Percentiles rank a stretch among this genome's conserved stretches.
These are phyloP conservation scores for Halcyon malimbica DNA, from an alignment of 2,113 vertebrate genomes.

Conservation along the genomic window DNA sequence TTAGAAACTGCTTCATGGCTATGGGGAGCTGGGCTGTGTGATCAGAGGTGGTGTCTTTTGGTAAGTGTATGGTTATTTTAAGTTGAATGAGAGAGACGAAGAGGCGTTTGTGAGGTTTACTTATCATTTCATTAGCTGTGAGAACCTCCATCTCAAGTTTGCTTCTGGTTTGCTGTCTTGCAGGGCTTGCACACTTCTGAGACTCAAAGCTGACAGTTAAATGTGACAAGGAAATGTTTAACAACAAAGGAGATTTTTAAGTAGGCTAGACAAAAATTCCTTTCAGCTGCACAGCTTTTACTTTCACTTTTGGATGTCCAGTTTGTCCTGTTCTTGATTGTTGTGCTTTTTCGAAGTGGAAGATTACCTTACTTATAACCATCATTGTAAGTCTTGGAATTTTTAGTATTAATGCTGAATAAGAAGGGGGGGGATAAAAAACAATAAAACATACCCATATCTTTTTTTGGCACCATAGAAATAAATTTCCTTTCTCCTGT, in stretches of 20 bases:
- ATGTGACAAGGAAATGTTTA: background rate
- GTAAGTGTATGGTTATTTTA: background rate
- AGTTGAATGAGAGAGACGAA: background rate
- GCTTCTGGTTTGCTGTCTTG: background rate
- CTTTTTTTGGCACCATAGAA: background rate
- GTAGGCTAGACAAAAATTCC: background rate
- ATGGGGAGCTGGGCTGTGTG: background rate
- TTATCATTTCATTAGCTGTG: background rate
- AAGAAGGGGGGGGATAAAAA: background rate
- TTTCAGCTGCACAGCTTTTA: constrained; percentile 14
- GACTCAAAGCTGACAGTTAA: background rate
- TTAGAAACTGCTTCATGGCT: background rate
- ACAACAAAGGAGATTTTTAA: background rate
- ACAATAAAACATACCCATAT: background rate
- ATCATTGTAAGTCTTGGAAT: background rate
- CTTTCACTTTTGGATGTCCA: background rate
- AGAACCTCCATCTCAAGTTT: background rate
- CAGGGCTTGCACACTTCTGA: background rate
- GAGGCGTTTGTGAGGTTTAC: background rate
- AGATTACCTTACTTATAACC: background rate
- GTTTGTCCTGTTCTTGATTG: background rate
- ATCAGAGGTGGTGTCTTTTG: background rate
- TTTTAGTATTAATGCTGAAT: background rate
- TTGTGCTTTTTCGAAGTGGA: background rate
- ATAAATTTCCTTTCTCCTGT: background rate